These are phyloP conservation scores for Propithecus coquereli DNA, from an alignment of 2,113 vertebrate genomes.

Conservation along the genomic window DNA sequence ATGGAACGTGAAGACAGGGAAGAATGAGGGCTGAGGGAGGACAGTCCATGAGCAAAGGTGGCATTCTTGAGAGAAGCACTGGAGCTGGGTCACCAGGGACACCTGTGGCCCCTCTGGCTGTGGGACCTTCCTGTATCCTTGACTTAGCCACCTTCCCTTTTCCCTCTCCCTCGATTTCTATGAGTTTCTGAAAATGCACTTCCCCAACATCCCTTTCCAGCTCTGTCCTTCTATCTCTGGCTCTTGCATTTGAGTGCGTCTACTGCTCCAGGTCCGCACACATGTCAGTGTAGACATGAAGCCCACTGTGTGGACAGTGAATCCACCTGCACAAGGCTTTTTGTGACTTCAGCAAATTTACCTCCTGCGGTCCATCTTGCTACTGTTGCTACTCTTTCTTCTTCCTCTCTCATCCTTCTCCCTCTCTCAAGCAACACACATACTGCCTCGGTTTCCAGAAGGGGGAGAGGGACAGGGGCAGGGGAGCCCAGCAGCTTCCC, in stretches of 20 bases:
- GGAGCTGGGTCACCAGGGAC: not conserved
- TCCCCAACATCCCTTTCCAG: not conserved
- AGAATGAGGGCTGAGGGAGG: not conserved
- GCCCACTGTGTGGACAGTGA: not conserved
- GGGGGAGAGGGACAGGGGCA: not conserved
- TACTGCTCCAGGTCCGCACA: not conserved
- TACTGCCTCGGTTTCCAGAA: not conserved
- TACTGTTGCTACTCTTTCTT: not conserved
- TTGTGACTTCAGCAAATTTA: not conserved
- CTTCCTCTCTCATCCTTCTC: not conserved
- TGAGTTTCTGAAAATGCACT: not conserved
- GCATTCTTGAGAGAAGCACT: not conserved
- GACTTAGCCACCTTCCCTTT: not conserved
- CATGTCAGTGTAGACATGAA: not conserved
- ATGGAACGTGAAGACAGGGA: not conserved
- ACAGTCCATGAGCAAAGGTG: accelerated
- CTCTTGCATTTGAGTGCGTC: not conserved
- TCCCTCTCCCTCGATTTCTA: not conserved
- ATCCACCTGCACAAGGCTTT: not conserved
- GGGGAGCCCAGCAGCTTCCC: not conserved
- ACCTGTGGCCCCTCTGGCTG: not conserved
- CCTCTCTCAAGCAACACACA: not conserved
- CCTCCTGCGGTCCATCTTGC: not conserved
- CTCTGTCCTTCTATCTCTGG: not conserved
- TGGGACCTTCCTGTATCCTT: not conserved